A percentile compares a stretch with the other conserved stretches of the same genome.
phyloP scores from a whole-genome alignment of 2,797 vertebrate species.

The Sphenodon punctatus region DNA sequence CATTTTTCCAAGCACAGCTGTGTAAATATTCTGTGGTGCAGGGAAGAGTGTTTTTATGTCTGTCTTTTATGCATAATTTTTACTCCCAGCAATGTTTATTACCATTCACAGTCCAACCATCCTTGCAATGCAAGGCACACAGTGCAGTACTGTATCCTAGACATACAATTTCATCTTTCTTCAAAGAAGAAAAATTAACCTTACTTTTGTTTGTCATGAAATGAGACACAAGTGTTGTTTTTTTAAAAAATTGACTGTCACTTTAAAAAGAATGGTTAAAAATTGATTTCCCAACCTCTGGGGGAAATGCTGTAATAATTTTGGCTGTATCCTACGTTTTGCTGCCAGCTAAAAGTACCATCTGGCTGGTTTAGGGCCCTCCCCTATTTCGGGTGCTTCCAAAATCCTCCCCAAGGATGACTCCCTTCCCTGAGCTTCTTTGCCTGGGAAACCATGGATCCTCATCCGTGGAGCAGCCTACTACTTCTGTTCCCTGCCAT shows the following conservation, averaged over 20 bases:
- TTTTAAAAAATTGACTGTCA: conserved; percentile 43
- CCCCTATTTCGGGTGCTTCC: conserved; percentile 69
- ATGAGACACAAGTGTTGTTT: conserved; percentile 45
- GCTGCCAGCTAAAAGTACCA: conserved; percentile 70
- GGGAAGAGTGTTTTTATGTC: too few relatives aligned
- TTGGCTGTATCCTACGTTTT: conserved; percentile 65
- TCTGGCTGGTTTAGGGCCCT: conserved; percentile 65
- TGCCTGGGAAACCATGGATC: conserved; percentile 60
- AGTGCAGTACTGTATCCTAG: conserved; percentile 49
- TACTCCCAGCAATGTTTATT: conserved; percentile 37
- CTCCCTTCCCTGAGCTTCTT: conserved; percentile 62
- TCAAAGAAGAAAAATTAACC: conserved; percentile 28
- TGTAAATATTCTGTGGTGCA: conserved; percentile 65
- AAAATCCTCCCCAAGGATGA: conserved; percentile 64
- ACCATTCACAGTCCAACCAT: conserved; percentile 61
- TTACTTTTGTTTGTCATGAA: too few relatives aligned
- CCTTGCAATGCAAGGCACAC: conserved; percentile 20
- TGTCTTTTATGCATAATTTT: conserved; percentile 43
- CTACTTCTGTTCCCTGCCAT: conserved; percentile 65
- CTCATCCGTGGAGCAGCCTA: conserved; percentile 69
- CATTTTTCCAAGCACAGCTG: conserved; percentile 65
- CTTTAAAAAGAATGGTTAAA: conserved; percentile 54
- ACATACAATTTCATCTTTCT: conserved; percentile 28
- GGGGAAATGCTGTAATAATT: conserved; percentile 70
- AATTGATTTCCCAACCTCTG: conserved; percentile 68